phyloP scores from a whole-genome alignment of 2,888 invertebrate genomes.

The Tineola bisselliella region DNA sequence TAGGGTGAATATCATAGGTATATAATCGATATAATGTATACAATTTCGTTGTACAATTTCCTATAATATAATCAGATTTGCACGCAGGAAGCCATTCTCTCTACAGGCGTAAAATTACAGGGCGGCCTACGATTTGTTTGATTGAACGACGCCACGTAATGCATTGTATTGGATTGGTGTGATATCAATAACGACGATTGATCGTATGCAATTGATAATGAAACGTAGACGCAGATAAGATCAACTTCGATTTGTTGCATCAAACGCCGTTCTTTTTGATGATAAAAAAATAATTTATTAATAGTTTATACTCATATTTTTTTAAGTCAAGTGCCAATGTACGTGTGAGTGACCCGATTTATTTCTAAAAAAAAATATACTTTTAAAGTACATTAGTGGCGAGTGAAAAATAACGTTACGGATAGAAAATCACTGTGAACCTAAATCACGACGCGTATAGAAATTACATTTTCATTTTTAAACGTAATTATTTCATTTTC shows the following conservation, averaged over 20 bases:
- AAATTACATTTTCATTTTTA: no score
- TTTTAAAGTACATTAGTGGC: no score
- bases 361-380: background rate
- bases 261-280: background rate
- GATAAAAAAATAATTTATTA: background rate
- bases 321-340: background rate
- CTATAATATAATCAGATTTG: background rate
- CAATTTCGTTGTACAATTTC: background rate
- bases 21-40: background rate
- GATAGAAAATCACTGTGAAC: no score
- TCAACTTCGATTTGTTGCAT: conserved; percentile 1
- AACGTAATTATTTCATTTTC: no score
- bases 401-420: no score
- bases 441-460: no score
- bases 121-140: conserved; percentile 4
- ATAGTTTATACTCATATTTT: no score
- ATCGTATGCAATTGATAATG: background rate
- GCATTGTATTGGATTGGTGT: background rate
- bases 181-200: background rate
- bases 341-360: background rate
- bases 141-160: background rate
- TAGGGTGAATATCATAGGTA: background rate
- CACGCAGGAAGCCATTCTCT: background rate
- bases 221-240: background rate
- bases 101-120: conserved; percentile 9